These are phyloP conservation scores for Euphonia xanthogaster DNA, from an alignment of 2,797 vertebrate genomes.

Conservation along the genomic window DNA sequence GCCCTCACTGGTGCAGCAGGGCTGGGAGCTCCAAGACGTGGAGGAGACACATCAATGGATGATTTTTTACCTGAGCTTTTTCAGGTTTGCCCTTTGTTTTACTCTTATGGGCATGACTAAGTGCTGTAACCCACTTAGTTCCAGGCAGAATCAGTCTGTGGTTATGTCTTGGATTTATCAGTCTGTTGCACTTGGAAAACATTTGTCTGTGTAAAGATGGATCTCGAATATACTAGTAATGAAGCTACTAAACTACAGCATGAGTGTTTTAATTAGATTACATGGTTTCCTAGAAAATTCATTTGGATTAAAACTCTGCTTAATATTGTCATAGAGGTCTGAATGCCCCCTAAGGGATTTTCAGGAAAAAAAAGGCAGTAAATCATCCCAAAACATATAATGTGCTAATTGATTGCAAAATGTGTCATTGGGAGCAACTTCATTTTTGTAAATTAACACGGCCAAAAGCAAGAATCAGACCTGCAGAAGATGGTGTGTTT, in stretches of 20 bases:
- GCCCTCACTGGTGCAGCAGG: background rate
- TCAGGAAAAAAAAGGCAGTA: background rate
- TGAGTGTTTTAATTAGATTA: conserved; percentile 60
- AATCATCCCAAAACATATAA: background rate
- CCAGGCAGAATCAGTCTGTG: conserved; percentile 38
- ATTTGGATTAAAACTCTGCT: conserved; percentile 58
- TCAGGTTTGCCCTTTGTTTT: conserved; percentile 23
- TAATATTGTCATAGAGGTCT: conserved; percentile 37
- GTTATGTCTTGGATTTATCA: conserved; percentile 22
- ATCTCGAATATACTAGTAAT: background rate
- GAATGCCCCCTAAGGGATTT: conserved; percentile 13
- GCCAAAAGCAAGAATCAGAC: background rate
- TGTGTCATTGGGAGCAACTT: background rate
- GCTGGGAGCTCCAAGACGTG: background rate
- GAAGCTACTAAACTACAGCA: conserved; percentile 22
- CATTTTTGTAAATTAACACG: background rate
- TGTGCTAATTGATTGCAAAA: conserved; percentile 20
- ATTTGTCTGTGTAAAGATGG: conserved; percentile 18
- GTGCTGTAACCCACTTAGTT: conserved; percentile 37
- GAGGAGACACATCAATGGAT: background rate
- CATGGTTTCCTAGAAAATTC: conserved; percentile 43
- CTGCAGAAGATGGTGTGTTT: background rate
- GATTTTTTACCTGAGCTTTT: background rate
- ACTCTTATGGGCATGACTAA: background rate
- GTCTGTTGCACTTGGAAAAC: background rate